Evolutionary conservation across 2,888 invertebrate genomes (phyloP), one percentile per base, ranked within the genome.

Genomic region (Epsilonema sp.): DNA sequence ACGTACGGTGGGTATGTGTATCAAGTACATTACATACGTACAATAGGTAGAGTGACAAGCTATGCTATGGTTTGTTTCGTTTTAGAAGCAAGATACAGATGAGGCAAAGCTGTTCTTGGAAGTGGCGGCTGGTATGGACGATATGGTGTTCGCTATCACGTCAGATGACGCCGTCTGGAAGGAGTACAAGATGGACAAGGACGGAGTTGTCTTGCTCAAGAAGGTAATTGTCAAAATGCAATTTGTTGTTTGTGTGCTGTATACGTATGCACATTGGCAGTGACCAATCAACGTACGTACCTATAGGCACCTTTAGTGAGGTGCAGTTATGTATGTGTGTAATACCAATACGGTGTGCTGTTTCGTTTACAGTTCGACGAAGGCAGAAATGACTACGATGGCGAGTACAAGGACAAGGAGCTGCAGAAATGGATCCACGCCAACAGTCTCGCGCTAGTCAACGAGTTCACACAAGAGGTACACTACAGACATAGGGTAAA

Each of bases 141-240:
- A 86, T 63, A 76, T 80, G 65, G 76, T 78, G 39, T 94, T 94
- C 63, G 90, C 76, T 58, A 75, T 90, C 61, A 79, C 81, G 42
- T 76, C 75, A 55, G 78, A 76, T 47, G 80, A 79, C 54, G 79
- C 77, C 53, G 73, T 89, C 21, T 76, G 79, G 61, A 72, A 74
- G 51, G 83, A 86, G 62, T 75, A 11, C 31, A 16, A 16, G 8
- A 8, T 31, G 31, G 8, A 8, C 16, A 31, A 11, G 31, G 8
- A 31, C 16, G 8, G 8, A 16, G 31, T 31, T 11, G 31, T 16
- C 31, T 31, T 31, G 31, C 16, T 31, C 31, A 31, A 31, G 16
- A 31, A 31, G 31, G 31, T 31, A 31, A 31, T 16, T 31, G 8
- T 8, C 31, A 31, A 11, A 11, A 31, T 31, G 31, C 31, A 31